These are phyloP conservation scores for Phymatocera aterrima DNA, from an alignment of 2,888 invertebrate species.

Conservation along the genomic window DNA sequence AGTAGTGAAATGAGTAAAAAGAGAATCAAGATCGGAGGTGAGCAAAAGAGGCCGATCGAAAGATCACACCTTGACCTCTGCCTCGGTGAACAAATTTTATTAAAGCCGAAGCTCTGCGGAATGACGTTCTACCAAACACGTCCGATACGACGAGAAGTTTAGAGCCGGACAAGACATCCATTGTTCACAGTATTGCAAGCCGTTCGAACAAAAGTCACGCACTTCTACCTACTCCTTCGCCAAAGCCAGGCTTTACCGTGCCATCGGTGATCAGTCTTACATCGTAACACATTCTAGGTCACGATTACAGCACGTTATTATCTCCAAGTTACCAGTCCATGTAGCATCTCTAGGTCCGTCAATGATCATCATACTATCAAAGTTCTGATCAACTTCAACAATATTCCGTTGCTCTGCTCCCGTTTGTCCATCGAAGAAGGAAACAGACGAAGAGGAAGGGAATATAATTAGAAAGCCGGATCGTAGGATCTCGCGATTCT, in stretches of 20 bases:
- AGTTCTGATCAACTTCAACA: background rate
- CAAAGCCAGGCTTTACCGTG: background rate
- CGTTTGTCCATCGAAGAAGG: background rate
- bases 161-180: constrained; percentile 24
- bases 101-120: background rate
- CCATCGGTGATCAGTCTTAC: constrained; percentile 9
- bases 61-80: constrained; percentile 41
- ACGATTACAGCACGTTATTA: constrained; percentile 35
- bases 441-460: too few relatives aligned
- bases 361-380: background rate
- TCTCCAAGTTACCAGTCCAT: background rate
- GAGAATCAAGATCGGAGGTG: constrained; percentile 17
- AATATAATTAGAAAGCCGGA: background rate
- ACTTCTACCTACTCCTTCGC: background rate
- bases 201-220: background rate
- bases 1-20: background rate
- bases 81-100: constrained; percentile 1
- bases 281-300: constrained; percentile 39
- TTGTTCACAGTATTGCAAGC: constrained; percentile 30
- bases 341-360: constrained; percentile 27
- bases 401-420: background rate
- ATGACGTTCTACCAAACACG: constrained; percentile 8
- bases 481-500: constrained; percentile 13
- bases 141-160: constrained; percentile 23
- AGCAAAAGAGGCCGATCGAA: constrained; percentile 35